Percentiles rank a stretch among this genome's conserved stretches.
phyloP scores from a whole-genome alignment of 1,140 invertebrate species.

The Cotesia chilonis region DNA sequence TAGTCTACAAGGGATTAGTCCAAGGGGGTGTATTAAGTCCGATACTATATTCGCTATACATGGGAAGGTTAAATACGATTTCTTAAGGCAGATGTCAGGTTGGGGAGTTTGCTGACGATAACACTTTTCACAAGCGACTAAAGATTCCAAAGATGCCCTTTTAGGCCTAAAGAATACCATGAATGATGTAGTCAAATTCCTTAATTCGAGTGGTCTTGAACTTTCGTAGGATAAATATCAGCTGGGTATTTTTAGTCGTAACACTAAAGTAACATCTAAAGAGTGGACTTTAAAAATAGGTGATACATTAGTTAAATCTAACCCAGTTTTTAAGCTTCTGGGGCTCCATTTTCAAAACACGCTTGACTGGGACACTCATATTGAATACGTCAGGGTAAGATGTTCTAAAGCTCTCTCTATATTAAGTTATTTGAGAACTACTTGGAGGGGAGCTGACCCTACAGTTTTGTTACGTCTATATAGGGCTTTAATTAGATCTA shows the following conservation, averaged over 20 bases:
- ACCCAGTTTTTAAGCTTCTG: background rate
- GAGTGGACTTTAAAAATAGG: background rate
- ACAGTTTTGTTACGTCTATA: background rate
- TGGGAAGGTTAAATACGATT: too few species aligned
- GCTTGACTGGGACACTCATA: background rate
- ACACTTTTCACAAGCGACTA: too few species aligned
- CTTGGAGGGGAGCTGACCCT: slow-evolving; percentile 5
- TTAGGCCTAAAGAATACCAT: background rate
- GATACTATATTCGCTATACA: too few species aligned
- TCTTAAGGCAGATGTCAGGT: too few species aligned
- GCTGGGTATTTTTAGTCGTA: too few species aligned
- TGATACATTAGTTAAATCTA: background rate
- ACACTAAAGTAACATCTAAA: too few species aligned
- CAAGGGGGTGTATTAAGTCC: too few species aligned
- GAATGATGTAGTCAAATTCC: background rate
- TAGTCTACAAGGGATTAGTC: too few species aligned
- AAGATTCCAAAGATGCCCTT: too few species aligned
- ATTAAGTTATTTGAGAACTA: background rate
- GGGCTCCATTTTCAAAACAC: background rate
- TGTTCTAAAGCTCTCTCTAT: background rate
- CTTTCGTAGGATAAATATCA: background rate
- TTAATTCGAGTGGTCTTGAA: background rate
- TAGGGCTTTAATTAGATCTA: background rate
- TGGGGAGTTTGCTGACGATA: too few species aligned
- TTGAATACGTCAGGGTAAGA: background rate